Conservation (phyloP, 2,797 vertebrate species). For the Rhinella marina region DNA sequence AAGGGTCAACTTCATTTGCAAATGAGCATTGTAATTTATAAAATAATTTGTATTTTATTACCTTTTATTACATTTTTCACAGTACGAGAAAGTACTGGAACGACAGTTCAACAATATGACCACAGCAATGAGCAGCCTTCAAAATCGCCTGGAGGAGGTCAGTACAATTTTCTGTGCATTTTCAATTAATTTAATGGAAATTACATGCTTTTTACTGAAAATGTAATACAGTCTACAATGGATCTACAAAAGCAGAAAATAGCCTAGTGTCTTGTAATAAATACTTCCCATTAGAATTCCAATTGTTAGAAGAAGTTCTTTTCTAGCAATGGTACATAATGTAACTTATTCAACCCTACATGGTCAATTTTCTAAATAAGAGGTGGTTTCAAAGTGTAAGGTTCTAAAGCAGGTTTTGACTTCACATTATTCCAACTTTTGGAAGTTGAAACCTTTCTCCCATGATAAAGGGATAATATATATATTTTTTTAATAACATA, state of each 20-base stretch:
- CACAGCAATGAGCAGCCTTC: conserved; percentile 66
- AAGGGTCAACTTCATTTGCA: conserved; percentile 51
- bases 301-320: conserved; percentile 39
- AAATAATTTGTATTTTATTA: conserved; percentile 52
- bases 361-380: conserved; percentile 40
- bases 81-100: conserved; percentile 59
- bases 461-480: background rate
- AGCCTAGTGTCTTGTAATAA: conserved; percentile 49
- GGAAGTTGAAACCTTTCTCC: background rate
- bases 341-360: conserved; percentile 33
- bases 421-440: conserved; percentile 35
- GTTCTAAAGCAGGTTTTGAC: conserved; percentile 12
- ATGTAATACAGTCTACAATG: conserved; percentile 45
- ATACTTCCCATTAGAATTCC: conserved; percentile 55
- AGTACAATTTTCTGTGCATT: conserved; percentile 59
- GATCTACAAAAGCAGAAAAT: conserved; percentile 50
- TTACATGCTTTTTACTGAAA: conserved; percentile 57
- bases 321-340: conserved; percentile 39
- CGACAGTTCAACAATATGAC: conserved; percentile 65
- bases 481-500: background rate
- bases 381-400: background rate
- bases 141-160: conserved; percentile 61
- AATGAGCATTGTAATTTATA: conserved; percentile 53
- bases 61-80: conserved; percentile 56
- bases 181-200: conserved; percentile 61